phyloP scores from a whole-genome alignment of 2,888 invertebrate species.

The Cataglyphis livida region DNA sequence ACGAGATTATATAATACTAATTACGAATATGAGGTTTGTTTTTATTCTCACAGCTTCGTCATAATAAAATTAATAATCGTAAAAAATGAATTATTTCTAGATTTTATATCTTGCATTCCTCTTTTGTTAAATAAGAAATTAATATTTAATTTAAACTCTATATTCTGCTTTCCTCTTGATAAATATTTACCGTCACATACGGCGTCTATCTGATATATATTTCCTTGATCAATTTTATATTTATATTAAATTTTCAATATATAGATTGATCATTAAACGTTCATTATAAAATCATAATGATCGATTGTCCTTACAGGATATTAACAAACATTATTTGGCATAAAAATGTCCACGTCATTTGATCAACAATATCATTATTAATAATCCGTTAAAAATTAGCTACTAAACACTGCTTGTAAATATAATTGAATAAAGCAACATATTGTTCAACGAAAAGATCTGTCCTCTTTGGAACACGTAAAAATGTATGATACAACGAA shows the following conservation, averaged over 20 bases:
- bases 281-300: slow-evolving; percentile 9
- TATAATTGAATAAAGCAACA: slow-evolving; percentile 42
- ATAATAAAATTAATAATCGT: not conserved
- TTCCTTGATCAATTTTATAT: not conserved
- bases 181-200: slow-evolving; percentile 1
- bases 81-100: not conserved
- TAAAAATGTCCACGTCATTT: not conserved
- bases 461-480: slow-evolving; percentile 23
- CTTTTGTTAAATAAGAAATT: slow-evolving; percentile 10
- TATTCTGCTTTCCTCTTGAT: not conserved
- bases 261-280: slow-evolving; percentile 22
- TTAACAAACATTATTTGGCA: not conserved
- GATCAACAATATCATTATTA: slow-evolving; percentile 10
- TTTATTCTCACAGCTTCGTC: slow-evolving; percentile 32
- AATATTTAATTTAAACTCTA: not conserved
- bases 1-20: not conserved
- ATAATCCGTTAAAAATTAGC: slow-evolving; percentile 32
- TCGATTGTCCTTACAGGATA: not conserved
- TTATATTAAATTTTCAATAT: not conserved
- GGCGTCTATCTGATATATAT: not conserved
- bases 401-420: slow-evolving; percentile 10
- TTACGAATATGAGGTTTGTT: slow-evolving; percentile 20
- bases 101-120: not conserved
- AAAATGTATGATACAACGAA: not conserved
- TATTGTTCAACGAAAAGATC: slow-evolving; percentile 22